A percentile compares a stretch with the other conserved stretches of the same genome.
These are phyloP conservation scores for Heliconius eleuchia DNA, from an alignment of 1,140 invertebrate genomes.

Conservation along the genomic window DNA sequence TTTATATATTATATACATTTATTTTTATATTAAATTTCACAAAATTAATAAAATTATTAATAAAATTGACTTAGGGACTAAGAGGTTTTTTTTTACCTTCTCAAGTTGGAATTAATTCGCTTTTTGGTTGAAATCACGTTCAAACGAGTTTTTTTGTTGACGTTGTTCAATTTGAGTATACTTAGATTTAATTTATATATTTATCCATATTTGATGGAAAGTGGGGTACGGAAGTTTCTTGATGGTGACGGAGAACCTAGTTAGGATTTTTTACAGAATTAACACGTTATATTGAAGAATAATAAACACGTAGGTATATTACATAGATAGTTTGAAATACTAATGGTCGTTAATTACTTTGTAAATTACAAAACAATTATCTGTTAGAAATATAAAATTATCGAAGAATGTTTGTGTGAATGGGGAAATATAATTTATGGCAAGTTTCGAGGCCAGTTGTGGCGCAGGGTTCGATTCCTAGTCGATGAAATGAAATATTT, in stretches of 20 bases:
- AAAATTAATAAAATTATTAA: not conserved
- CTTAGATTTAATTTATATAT: too few relatives aligned
- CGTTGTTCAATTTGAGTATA: too few relatives aligned
- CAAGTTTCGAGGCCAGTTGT: too few relatives aligned
- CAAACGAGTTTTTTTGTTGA: not conserved
- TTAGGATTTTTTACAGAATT: not conserved
- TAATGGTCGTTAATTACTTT: not conserved
- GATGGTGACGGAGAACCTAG: too few relatives aligned
- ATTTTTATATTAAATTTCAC: not conserved
- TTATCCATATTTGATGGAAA: too few relatives aligned
- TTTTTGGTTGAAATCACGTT: not conserved
- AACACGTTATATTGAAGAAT: not conserved
- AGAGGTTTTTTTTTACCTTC: not conserved
- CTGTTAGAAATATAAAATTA: not conserved
- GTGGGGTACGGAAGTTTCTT: too few relatives aligned
- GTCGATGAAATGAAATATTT: too few relatives aligned
- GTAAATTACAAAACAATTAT: slow-evolving; percentile 2
- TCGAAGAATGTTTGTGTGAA: not conserved
- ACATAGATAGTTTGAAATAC: not conserved
- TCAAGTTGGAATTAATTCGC: not conserved
- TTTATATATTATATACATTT: not conserved
- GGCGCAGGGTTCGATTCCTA: too few relatives aligned
- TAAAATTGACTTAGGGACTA: not conserved
- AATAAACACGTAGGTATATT: not conserved
- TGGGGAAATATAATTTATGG: not conserved